These are phyloP conservation scores for Rhopalosiphum maidis DNA, from an alignment of 1,140 invertebrate species.

Conservation along the genomic window DNA sequence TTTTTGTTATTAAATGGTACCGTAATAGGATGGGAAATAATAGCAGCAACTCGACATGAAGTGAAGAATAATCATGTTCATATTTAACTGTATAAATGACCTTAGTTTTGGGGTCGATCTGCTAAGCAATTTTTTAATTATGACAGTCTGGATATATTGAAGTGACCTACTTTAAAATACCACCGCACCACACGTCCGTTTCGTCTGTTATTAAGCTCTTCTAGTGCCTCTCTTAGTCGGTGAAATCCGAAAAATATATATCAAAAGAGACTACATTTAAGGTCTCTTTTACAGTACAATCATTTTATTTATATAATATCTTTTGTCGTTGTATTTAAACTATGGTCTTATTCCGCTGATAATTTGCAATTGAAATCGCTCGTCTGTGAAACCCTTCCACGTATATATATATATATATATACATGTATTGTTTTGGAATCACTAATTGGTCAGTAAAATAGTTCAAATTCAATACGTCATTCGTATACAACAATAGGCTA, in stretches of 20 bases:
- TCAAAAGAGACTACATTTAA: not conserved
- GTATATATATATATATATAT: not conserved
- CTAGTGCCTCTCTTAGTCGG: not conserved
- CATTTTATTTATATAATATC: not conserved
- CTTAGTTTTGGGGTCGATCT: not conserved
- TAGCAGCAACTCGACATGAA: not conserved
- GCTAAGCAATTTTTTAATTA: constrained; percentile 2
- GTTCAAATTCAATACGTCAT: not conserved
- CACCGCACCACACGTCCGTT: not conserved
- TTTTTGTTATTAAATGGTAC: not conserved
- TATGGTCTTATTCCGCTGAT: not conserved
- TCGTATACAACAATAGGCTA: not conserved
- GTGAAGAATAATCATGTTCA: not conserved
- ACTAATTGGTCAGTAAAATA: not conserved
- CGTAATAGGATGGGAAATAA: not conserved
- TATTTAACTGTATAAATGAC: constrained; percentile 32
- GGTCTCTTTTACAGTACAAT: not conserved
- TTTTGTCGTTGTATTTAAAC: not conserved
- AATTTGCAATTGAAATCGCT: not conserved
- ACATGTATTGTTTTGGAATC: not conserved
- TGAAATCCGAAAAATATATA: not conserved
- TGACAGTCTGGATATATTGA: not conserved
- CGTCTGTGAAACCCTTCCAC: not conserved
- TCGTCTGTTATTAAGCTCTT: not conserved
- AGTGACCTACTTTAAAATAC: constrained; percentile 6